Percentiles rank a stretch among this genome's conserved stretches.
Evolutionary conservation across 1,140 invertebrate species (phyloP).

Genomic region (Lanistes nyassanus): DNA sequence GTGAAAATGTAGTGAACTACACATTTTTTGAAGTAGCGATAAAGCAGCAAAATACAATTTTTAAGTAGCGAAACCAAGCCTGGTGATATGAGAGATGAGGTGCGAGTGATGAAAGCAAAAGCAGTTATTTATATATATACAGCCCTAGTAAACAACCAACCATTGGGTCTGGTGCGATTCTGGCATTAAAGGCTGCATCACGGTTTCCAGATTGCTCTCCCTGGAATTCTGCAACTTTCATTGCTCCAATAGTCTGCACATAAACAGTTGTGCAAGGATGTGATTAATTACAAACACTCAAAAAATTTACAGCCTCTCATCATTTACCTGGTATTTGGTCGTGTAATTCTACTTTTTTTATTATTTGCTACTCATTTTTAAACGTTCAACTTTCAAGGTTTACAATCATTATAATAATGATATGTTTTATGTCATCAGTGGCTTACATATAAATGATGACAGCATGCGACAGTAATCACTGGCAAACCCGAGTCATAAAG

Average conservation of each 20-base stretch:
- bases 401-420: too few species aligned
- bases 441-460: too few species aligned
- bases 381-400: too few species aligned
- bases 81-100: not conserved
- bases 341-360: too few species aligned
- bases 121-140: not conserved
- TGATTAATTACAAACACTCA: too few species aligned
- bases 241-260: slow-evolving; percentile 55
- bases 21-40: not conserved
- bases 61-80: not conserved
- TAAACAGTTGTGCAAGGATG: not conserved
- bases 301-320: too few species aligned
- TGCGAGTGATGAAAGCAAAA: slow-evolving; percentile 10
- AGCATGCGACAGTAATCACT: too few species aligned
- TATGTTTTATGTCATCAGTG: too few species aligned
- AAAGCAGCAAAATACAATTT: not conserved
- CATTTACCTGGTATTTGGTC: too few species aligned
- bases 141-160: not conserved
- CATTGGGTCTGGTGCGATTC: not conserved
- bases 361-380: too few species aligned
- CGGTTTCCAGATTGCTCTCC: slow-evolving; percentile 38
- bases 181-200: not conserved
- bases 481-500: too few species aligned
- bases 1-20: not conserved
- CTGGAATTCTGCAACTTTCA: slow-evolving; percentile 66